Percentiles rank a stretch among this genome's conserved stretches.
Conservation (phyloP, 2,113 vertebrate genomes). For the Pogona vitticeps region DNA sequence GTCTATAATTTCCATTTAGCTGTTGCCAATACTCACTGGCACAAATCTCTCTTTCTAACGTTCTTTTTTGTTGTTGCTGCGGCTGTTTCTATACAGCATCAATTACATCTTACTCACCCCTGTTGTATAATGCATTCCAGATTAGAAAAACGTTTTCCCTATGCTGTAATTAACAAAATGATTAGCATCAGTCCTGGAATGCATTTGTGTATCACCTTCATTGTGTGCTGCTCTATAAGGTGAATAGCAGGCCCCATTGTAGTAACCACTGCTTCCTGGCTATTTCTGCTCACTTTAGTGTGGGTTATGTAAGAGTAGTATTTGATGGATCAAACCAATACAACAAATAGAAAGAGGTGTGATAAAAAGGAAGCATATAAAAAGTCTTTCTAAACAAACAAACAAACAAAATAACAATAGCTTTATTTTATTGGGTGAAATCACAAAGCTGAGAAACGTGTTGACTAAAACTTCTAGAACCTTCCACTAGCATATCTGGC, state of each 20-base stretch:
- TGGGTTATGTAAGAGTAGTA: background rate
- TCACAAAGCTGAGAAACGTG: background rate
- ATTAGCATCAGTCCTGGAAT: constrained; percentile 10
- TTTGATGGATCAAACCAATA: background rate
- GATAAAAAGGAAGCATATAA: background rate
- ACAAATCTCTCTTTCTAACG: constrained; percentile 20
- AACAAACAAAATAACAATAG: background rate
- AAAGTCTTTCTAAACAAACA: background rate
- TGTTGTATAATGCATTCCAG: background rate
- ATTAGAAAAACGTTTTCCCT: constrained; percentile 24
- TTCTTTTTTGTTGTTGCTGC: background rate
- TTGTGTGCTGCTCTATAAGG: background rate
- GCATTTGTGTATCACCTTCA: constrained; percentile 14
- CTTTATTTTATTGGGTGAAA: background rate
- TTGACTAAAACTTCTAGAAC: background rate
- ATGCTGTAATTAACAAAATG: constrained; percentile 50
- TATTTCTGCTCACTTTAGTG: background rate
- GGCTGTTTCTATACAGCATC: constrained; percentile 29
- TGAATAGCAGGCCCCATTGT: constrained; percentile 1
- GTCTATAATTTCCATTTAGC: constrained; percentile 21
- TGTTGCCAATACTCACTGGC: constrained; percentile 31
- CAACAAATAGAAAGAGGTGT: background rate
- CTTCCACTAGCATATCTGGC: no score
- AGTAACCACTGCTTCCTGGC: background rate
- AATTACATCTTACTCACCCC: constrained; percentile 45